Conservation (phyloP, 2,113 vertebrate genomes). For the Daphoenositta chrysoptera region DNA sequence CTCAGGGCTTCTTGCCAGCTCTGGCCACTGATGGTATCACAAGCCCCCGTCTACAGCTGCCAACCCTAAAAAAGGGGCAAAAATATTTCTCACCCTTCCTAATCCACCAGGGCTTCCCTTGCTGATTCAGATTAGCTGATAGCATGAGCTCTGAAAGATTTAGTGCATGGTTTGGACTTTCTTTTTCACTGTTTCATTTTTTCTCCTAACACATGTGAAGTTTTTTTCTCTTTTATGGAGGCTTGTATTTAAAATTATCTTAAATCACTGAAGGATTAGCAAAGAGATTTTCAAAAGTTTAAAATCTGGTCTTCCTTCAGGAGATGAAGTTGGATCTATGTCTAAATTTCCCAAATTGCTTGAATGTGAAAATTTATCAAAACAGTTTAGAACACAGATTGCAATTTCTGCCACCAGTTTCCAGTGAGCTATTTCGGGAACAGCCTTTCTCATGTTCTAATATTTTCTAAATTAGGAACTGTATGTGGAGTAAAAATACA, state of each 20-base stretch:
- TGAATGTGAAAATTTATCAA: not conserved
- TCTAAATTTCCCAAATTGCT: not conserved
- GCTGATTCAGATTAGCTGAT: not conserved
- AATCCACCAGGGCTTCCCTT: not conserved
- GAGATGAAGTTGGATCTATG: not conserved
- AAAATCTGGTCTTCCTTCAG: not conserved
- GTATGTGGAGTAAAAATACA: not conserved
- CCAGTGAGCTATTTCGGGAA: not conserved
- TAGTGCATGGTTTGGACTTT: not conserved
- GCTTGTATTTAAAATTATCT: not conserved
- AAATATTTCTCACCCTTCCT: not conserved
- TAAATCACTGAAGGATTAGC: not conserved
- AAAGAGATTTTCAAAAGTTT: not conserved
- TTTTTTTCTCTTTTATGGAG: not conserved
- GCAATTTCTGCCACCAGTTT: not conserved
- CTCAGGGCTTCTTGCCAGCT: not conserved
- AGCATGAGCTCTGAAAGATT: not conserved
- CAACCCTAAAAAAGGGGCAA: not conserved
- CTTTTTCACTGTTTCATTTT: not conserved
- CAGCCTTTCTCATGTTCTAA: not conserved
- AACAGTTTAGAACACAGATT: not conserved
- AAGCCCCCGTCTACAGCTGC: not conserved
- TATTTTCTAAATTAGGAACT: not conserved
- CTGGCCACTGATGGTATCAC: not conserved
- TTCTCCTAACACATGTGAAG: not conserved